Evolutionary conservation across 2,797 vertebrate species (phyloP), one percentile per base, ranked within the genome.

Genomic region (Premnoplex brunnescens): DNA sequence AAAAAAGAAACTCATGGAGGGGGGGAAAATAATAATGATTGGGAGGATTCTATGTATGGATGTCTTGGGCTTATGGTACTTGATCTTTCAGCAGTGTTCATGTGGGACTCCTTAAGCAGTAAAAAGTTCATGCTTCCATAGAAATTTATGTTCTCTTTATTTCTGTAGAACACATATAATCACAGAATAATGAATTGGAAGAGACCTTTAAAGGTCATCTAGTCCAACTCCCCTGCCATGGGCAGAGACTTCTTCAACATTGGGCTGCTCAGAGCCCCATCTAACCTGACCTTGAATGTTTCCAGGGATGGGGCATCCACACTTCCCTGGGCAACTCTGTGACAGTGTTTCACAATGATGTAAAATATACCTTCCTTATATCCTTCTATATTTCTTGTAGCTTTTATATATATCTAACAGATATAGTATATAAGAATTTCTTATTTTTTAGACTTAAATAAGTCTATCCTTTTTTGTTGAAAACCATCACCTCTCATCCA

Each of bases 141-240:
- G 59, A 88, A 88, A 80, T 93, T 88, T 39, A 54, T 89, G 32
- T 79, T 93, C 68, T 28, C 43, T 83, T 92, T 85, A 37, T 85
- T 93, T 79, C 78, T 5, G 0, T 89, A 71, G 93, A 93, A 68
- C 43, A 28, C 30, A 34, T 32, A 23, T 30, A 51, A 51, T 62
- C 41, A 62, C 0, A 0, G 54, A 67, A 78, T 23, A 32, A 60
- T 73, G 54, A 43, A 28, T 67, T 83, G 73, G 71, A 49, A 44
- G 21, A 49, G 43, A 62, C 41, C 24, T 88, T 88, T 73, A 67
- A 88, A 88, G 78, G 67, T 67, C 43, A 46, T 36, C 9, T 78
- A 13, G 22, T 39, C 67, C 73, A 73, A 4, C 4, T 10, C 5
- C 17, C 13, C 28, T 32, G 24, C 49, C 26, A 4, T 44, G 43